phyloP scores from a whole-genome alignment of 2,888 invertebrate species.

The Perizoma flavofasciatum region DNA sequence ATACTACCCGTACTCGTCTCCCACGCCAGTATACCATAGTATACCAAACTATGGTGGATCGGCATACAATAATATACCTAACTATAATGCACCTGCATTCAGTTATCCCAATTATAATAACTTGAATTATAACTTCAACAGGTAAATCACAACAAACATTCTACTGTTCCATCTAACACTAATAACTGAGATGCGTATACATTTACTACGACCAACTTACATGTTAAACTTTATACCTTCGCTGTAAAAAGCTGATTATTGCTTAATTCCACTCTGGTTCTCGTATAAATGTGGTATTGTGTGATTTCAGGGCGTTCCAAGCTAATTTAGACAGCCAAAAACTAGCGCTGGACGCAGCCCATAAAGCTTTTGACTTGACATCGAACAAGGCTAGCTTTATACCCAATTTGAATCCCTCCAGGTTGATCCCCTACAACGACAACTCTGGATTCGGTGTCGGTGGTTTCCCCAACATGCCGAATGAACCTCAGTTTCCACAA shows the following conservation, averaged over 20 bases:
- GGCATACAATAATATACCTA: background rate
- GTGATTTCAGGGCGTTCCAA: conserved; percentile 68
- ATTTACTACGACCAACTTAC: conserved; percentile 11
- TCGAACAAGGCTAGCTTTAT: conserved; percentile 61
- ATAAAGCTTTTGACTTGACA: conserved; percentile 70
- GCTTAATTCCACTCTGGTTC: conserved; percentile 1
- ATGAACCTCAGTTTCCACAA: conserved; percentile 24
- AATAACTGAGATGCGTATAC: conserved; percentile 2
- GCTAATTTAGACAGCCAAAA: conserved; percentile 62
- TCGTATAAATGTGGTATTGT: conserved; percentile 25
- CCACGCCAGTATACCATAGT: conserved; percentile 5
- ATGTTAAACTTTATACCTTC: conserved; percentile 15
- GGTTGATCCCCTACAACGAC: conserved; percentile 45
- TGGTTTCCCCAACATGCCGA: conserved; percentile 36
- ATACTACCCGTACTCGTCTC: conserved; percentile 8
- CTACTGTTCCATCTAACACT: conserved; percentile 4
- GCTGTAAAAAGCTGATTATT: conserved; percentile 19
- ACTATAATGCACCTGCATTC: background rate
- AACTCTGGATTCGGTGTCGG: conserved; percentile 20
- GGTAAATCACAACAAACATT: conserved; percentile 14
- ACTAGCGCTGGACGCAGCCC: conserved; percentile 67
- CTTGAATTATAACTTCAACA: conserved; percentile 11
- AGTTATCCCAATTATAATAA: conserved; percentile 4
- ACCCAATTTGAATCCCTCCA: conserved; percentile 60
- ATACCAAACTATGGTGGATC: conserved; percentile 4